Evolutionary conservation across 2,113 vertebrate genomes (phyloP), one percentile per base, ranked within the genome.

Genomic region (Scatophagus argus): DNA sequence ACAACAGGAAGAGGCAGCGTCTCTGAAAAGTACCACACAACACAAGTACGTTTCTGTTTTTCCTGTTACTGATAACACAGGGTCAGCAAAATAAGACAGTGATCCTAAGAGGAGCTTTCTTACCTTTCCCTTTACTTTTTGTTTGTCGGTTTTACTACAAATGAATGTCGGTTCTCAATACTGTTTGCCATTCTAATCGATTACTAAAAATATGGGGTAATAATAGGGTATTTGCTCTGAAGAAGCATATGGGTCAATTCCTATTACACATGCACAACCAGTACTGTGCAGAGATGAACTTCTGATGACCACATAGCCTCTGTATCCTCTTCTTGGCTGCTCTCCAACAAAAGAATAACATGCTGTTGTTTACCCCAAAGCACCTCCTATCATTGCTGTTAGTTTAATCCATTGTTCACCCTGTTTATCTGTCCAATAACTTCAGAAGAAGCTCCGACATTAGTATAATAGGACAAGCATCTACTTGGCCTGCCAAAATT

Each of bases 351-450:
- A 38, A 32, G 29, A 11, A 67, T 19, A 34, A 13, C 25, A 46
- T 27, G 58, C 13, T 8, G 43, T 36, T 56, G 66, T 65, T 77
- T 60, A 36, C 43, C 25, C 16, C 7, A 77, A 36, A 71, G 25
- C 23, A 52, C 5, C 10, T 60, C 19, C 60, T 23, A 36, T 19
- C 16, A 27, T 25, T 59, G 34, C 27, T 62, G 27, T 36, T 47
- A 41, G 1, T 14, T 21, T 6, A n/a, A 17, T 47, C 39, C 56
- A 58, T 70, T 76, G 51, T 70, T 76, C 54, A 29, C 34, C 1
- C 0, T 64, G 59, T 64, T 70, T 43, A 51, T 64, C 58, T 58
- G 47, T 62, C 47, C 49, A 39, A 68, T 36, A 80, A 47, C 23
- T 56, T 71, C 39, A 8, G 59, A n/a, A 31, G 11, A 62, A 34